Conservation (phyloP, 2,113 vertebrate species). For the Carlito syrichta region DNA sequence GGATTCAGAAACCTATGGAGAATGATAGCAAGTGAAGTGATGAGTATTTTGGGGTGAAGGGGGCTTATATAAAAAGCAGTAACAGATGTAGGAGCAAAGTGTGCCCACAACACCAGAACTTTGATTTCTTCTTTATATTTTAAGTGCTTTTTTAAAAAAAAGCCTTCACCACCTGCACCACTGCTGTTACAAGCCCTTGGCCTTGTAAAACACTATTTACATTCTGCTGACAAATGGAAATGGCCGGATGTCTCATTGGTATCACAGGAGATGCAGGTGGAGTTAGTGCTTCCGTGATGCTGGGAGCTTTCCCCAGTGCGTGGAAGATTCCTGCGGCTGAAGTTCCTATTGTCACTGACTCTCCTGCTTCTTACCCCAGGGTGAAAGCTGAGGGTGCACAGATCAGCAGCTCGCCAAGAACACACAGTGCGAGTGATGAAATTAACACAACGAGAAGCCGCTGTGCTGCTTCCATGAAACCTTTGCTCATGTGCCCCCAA, state of each 20-base stretch:
- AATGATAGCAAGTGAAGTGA: conserved; percentile 70
- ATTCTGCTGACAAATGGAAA: conserved; percentile 4
- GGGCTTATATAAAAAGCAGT: conserved; percentile 71
- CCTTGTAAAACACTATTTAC: background rate
- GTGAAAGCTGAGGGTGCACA: background rate
- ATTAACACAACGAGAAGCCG: background rate
- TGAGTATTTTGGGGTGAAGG: conserved; percentile 64
- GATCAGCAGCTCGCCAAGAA: background rate
- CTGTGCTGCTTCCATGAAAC: background rate
- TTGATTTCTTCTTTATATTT: background rate
- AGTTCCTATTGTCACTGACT: background rate
- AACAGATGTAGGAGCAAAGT: conserved; percentile 43
- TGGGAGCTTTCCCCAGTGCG: background rate
- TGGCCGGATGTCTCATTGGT: conserved; percentile 1
- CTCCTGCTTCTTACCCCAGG: background rate
- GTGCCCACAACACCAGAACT: conserved; percentile 35
- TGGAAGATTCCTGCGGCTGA: conserved; percentile 3
- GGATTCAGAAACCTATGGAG: conserved; percentile 80
- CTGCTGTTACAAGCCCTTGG: background rate
- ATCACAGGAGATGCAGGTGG: conserved; percentile 47
- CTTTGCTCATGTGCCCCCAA: background rate
- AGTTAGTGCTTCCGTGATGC: background rate
- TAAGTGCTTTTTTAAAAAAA: background rate
- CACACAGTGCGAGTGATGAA: background rate
- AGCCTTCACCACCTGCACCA: background rate